These are phyloP conservation scores for Tiliqua scincoides DNA, from an alignment of 2,113 vertebrate genomes.

Conservation along the genomic window DNA sequence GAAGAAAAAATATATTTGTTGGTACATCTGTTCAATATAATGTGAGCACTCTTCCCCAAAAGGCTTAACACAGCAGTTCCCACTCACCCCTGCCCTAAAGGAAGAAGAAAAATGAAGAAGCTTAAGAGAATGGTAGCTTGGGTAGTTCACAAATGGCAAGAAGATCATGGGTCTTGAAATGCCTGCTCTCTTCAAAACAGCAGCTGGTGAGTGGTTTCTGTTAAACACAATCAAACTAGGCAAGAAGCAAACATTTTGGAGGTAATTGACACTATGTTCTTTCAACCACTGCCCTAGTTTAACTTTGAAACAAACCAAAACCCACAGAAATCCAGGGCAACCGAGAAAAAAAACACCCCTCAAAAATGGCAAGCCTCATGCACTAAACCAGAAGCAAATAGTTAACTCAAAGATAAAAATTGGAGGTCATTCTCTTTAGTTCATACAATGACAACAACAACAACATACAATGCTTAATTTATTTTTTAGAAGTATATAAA, in stretches of 20 bases:
- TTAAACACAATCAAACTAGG: conserved; percentile 61
- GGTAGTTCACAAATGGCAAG: neutral
- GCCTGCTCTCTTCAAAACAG: neutral
- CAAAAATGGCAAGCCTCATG: neutral
- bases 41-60: rapidly evolving
- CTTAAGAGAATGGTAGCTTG: conserved; percentile 11
- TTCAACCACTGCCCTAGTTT: neutral
- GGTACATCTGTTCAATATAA: neutral
- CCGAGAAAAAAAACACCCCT: neutral
- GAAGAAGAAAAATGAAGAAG: neutral
- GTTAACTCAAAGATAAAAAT: neutral
- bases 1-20: neutral
- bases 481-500: neutral
- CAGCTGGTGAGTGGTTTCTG: conserved; percentile 52
- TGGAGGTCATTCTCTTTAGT: neutral
- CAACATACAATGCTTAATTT: neutral
- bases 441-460: neutral
- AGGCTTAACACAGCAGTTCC: neutral
- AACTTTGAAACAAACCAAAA: conserved; percentile 1
- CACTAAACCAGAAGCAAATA: neutral
- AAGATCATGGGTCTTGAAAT: neutral
- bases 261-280: conserved; percentile 15
- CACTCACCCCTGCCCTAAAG: neutral
- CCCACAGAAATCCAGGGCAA: neutral
- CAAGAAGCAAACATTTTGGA: conserved; percentile 24